Percentiles rank a stretch among this genome's conserved stretches.
These are phyloP conservation scores for Charina bottae DNA, from an alignment of 2,113 vertebrate species.

Conservation along the genomic window DNA sequence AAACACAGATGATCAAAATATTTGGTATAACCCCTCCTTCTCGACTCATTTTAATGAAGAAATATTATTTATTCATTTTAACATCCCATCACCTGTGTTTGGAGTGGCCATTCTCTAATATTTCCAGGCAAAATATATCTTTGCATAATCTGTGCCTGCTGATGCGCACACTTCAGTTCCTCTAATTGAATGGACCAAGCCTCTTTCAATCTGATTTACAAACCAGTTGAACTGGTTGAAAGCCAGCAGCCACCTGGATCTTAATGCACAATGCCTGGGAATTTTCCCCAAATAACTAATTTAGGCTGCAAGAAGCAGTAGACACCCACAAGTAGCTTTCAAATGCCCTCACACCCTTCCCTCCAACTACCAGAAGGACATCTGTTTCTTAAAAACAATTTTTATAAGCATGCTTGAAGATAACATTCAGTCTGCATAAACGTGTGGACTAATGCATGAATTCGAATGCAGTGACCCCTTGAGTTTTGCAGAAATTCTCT, in stretches of 20 bases:
- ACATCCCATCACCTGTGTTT: not conserved
- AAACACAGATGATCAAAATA: not conserved
- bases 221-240: not conserved
- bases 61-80: not conserved
- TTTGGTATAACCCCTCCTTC: not conserved
- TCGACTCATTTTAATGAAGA: not conserved
- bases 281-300: not conserved
- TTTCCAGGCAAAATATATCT: not conserved
- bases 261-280: not conserved
- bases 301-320: not conserved
- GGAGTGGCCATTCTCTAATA: not conserved
- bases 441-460: not conserved
- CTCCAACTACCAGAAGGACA: not conserved
- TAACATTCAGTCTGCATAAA: not conserved
- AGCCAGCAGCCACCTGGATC: not conserved
- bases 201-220: not conserved
- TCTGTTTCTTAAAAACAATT: not conserved
- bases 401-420: not conserved
- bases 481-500: not conserved
- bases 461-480: not conserved
- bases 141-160: not conserved
- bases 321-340: not conserved
- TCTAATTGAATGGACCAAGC: not conserved
- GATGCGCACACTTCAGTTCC: not conserved
- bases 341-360: not conserved